Percentiles rank a stretch among this genome's conserved stretches.
phyloP scores from a whole-genome alignment of 2,797 vertebrate genomes.

The Squalus acanthias region DNA sequence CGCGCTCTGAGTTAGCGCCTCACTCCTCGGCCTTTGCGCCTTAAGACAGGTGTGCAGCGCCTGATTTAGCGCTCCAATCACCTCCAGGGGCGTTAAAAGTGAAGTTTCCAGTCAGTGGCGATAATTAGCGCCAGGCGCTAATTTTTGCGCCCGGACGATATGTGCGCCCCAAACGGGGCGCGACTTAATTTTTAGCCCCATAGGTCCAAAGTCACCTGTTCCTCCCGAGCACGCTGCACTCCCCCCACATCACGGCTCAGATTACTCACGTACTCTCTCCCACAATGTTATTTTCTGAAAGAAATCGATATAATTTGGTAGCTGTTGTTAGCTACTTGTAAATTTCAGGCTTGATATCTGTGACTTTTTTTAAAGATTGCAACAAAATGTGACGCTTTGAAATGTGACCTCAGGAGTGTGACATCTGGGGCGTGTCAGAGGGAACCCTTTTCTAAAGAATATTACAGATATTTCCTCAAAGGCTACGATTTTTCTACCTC shows the following conservation, averaged over 20 bases:
- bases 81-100: no score
- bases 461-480: not conserved
- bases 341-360: not conserved
- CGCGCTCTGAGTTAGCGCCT: no score
- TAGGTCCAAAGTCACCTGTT: no score
- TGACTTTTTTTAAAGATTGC: not conserved
- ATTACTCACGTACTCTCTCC: not conserved
- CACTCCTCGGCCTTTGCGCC: no score
- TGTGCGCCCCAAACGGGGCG: no score
- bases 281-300: not conserved
- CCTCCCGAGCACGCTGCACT: not conserved
- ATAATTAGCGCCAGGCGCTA: no score
- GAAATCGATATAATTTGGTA: not conserved
- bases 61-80: no score
- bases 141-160: no score
- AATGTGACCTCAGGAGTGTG: not conserved
- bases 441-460: not conserved
- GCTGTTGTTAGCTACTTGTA: not conserved
- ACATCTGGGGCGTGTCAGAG: no score
- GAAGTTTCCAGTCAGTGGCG: no score
- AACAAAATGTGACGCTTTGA: not conserved
- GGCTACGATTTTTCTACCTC: not conserved
- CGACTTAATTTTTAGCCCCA: no score
- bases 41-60: no score
- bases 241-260: not conserved